Conservation (phyloP, 2,797 vertebrate species). For the Oreochromis grahami region DNA sequence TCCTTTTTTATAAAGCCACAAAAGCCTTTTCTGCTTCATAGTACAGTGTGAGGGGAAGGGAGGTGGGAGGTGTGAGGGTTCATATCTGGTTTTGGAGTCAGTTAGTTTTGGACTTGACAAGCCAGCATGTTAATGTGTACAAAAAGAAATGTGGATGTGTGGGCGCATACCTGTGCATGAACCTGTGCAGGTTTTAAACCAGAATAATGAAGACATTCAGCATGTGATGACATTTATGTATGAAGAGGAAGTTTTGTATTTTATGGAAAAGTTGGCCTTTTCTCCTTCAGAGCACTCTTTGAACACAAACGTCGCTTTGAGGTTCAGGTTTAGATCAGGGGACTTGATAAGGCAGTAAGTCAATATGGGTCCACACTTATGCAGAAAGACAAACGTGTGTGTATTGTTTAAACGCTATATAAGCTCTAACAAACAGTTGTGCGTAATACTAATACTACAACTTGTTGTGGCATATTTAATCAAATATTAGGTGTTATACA, state of each 20-base stretch:
- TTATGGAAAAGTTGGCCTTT: neutral
- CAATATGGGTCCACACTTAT: neutral
- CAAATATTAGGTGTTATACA: neutral
- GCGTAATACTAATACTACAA: neutral
- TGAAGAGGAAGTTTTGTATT: neutral
- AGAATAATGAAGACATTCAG: neutral
- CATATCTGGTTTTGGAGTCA: neutral
- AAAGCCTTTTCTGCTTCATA: neutral
- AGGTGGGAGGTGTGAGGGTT: neutral
- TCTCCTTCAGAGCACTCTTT: neutral
- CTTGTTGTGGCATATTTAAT: neutral
- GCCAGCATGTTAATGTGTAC: neutral
- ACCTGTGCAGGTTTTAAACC: neutral
- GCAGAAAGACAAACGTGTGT: neutral
- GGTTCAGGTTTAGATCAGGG: neutral
- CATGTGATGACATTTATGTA: neutral
- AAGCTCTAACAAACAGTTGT: neutral
- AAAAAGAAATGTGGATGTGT: neutral
- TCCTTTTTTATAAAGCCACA: neutral
- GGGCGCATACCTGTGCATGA: neutral
- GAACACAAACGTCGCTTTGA: neutral
- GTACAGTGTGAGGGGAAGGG: neutral
- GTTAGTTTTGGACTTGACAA: neutral
- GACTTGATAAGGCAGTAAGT: neutral
- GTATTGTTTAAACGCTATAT: rapidly evolving